phyloP scores from a whole-genome alignment of 1,140 invertebrate species.

The Hydropsyche tenuis region DNA sequence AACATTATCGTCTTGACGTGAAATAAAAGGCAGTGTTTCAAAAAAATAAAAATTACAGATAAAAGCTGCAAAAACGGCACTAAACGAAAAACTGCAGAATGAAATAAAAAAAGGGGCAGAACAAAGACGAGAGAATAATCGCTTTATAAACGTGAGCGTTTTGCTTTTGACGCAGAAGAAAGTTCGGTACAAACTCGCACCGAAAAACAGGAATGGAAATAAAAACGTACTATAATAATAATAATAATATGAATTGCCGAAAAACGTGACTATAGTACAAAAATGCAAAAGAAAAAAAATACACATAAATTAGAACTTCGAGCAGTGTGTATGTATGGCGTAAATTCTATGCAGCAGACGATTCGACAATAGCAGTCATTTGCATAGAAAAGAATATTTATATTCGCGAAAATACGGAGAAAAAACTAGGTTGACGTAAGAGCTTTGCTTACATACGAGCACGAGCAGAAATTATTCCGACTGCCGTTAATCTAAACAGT shows the following conservation, averaged over 20 bases:
- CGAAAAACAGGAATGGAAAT: not conserved
- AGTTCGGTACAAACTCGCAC: not conserved
- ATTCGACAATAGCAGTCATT: not conserved
- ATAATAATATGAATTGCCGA: not conserved
- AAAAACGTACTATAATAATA: not conserved
- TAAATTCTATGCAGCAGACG: not conserved
- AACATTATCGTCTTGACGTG: too few relatives aligned
- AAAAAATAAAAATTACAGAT: conserved; percentile 20
- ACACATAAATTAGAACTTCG: too few relatives aligned
- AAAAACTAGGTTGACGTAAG: too few relatives aligned
- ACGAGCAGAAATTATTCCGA: conserved; percentile 15
- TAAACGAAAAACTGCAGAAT: conserved; percentile 1
- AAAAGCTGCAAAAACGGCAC: conserved; percentile 10
- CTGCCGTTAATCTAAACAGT: conserved; percentile 20
- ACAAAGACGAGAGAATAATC: conserved; percentile 15
- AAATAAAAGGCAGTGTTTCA: not conserved
- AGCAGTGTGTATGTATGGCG: too few relatives aligned
- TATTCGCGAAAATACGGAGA: too few relatives aligned
- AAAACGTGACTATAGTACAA: not conserved
- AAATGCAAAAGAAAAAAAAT: too few relatives aligned
- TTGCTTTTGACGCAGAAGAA: conserved; percentile 23
- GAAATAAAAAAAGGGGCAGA: not conserved
- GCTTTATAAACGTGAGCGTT: conserved; percentile 20
- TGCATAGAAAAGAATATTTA: not conserved
- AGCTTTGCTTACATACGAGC: not conserved